phyloP scores from a whole-genome alignment of 2,113 vertebrate genomes.

The Plotosus lineatus region DNA sequence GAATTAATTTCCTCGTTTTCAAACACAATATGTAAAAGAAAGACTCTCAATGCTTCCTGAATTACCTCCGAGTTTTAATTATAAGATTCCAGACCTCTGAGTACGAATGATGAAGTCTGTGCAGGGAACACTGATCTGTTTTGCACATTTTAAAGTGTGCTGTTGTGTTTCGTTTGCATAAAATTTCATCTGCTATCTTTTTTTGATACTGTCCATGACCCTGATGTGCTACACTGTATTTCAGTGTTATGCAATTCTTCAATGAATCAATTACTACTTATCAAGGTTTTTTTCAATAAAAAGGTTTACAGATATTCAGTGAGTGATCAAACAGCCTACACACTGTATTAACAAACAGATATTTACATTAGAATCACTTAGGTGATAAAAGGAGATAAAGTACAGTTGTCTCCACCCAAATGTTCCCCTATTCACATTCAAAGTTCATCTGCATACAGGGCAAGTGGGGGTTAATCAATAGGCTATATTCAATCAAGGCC shows the following conservation, averaged over 20 bases:
- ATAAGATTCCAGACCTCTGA: neutral
- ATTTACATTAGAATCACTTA: constrained; percentile 47
- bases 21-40: neutral
- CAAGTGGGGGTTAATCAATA: neutral
- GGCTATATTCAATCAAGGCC: neutral
- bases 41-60: neutral
- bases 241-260: neutral
- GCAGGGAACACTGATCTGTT: neutral
- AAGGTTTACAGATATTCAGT: neutral
- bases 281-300: neutral
- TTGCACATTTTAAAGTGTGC: neutral
- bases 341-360: constrained; percentile 41
- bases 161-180: neutral
- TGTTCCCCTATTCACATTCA: constrained; percentile 46
- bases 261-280: neutral
- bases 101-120: neutral
- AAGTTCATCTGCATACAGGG: constrained; percentile 23
- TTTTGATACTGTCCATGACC: neutral
- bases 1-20: neutral
- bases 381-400: constrained; percentile 20
- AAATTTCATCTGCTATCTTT: neutral
- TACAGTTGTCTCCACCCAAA: constrained; percentile 39
- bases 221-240: neutral
- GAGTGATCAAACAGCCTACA: constrained; percentile 3
- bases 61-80: neutral